These are phyloP conservation scores for Nyctereutes procyonoides DNA, from an alignment of 2,113 vertebrate genomes.

Conservation along the genomic window DNA sequence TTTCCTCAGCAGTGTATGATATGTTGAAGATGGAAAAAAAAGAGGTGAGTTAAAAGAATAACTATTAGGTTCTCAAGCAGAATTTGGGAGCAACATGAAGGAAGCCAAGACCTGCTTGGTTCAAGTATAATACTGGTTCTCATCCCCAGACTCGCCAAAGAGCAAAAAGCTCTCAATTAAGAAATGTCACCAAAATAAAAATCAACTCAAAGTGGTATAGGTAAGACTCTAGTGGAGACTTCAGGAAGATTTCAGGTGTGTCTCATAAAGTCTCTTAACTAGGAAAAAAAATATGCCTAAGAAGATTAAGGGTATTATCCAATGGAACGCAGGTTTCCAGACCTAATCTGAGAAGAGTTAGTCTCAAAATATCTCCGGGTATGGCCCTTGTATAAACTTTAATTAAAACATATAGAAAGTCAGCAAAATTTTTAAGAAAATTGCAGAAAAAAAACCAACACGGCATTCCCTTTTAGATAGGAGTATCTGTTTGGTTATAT, in stretches of 20 bases:
- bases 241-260: background rate
- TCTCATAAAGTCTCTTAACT: background rate
- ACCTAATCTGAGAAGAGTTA: background rate
- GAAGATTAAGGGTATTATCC: background rate
- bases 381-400: background rate
- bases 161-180: background rate
- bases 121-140: background rate
- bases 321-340: background rate
- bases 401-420: background rate
- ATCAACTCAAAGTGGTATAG: background rate
- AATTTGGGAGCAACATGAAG: background rate
- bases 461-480: background rate
- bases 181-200: background rate
- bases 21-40: background rate
- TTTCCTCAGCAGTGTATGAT: background rate
- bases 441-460: background rate
- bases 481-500: background rate
- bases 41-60: background rate
- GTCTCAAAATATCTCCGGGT: background rate
- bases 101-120: background rate
- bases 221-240: background rate
- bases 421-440: background rate
- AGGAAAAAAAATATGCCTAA: background rate
- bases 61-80: background rate
- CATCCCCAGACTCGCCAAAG: background rate